Percentiles rank a stretch among this genome's conserved stretches.
Conservation (phyloP, 2,797 vertebrate species). For the Syngnathus acus region DNA sequence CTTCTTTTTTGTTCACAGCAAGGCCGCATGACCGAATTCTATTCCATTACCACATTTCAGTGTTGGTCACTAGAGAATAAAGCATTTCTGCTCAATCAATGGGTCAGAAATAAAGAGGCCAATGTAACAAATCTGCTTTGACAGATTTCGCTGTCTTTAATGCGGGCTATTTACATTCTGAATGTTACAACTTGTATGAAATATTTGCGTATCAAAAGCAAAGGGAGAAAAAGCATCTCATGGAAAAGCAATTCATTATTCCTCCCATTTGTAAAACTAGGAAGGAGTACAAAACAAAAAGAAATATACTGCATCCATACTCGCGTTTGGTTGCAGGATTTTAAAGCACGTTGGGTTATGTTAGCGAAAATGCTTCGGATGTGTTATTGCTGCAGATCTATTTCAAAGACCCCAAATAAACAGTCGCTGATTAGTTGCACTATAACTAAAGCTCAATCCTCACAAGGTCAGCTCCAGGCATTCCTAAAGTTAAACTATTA, state of each 20-base stretch:
- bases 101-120: not conserved
- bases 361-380: not conserved
- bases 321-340: not conserved
- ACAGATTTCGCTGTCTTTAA: not conserved
- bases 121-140: not conserved
- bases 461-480: constrained; percentile 2
- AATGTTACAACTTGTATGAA: not conserved
- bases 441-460: constrained; percentile 8
- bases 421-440: constrained; percentile 11
- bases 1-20: not conserved
- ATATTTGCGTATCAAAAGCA: not conserved
- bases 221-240: not conserved
- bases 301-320: not conserved
- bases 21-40: not conserved
- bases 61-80: not conserved
- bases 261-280: not conserved
- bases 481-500: constrained; percentile 8
- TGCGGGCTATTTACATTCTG: not conserved
- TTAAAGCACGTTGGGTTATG: not conserved
- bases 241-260: not conserved
- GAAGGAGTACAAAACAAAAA: not conserved
- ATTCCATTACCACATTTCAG: not conserved
- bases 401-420: not conserved
- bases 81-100: not conserved
- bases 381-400: constrained; percentile 1